Conservation (phyloP, 2,797 vertebrate genomes). For the Chrysocyon brachyurus region DNA sequence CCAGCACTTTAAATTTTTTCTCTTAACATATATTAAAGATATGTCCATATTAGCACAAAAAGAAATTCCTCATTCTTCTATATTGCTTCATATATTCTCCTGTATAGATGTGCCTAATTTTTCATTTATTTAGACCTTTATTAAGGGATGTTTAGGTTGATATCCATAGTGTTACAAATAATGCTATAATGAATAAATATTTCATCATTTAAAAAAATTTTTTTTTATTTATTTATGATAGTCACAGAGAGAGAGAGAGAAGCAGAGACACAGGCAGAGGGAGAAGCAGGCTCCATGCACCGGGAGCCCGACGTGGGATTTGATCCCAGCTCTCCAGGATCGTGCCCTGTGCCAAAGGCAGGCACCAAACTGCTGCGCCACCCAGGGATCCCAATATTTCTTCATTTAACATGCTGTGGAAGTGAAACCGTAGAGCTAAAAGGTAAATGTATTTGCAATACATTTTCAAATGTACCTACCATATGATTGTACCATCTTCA, state of each 20-base stretch:
- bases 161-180: background rate
- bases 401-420: background rate
- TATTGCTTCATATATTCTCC: background rate
- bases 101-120: background rate
- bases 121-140: background rate
- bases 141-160: background rate
- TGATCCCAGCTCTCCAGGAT: too few relatives aligned
- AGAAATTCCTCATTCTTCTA: constrained; percentile 21
- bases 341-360: too few relatives aligned
- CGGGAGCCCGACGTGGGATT: too few relatives aligned
- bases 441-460: background rate
- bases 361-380: too few relatives aligned
- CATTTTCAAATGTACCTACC: background rate
- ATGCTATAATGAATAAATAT: background rate
- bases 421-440: background rate
- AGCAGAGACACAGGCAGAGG: too few relatives aligned
- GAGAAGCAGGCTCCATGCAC: too few relatives aligned
- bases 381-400: background rate
- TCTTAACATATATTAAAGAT: background rate
- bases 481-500: background rate
- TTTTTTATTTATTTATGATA: too few relatives aligned
- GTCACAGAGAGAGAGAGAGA: too few relatives aligned
- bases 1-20: background rate
- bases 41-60: background rate
- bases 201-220: background rate